Percentiles rank a stretch among this genome's conserved stretches.
Evolutionary conservation across 2,888 invertebrate species (phyloP).

Genomic region (Coremacera marginata): DNA sequence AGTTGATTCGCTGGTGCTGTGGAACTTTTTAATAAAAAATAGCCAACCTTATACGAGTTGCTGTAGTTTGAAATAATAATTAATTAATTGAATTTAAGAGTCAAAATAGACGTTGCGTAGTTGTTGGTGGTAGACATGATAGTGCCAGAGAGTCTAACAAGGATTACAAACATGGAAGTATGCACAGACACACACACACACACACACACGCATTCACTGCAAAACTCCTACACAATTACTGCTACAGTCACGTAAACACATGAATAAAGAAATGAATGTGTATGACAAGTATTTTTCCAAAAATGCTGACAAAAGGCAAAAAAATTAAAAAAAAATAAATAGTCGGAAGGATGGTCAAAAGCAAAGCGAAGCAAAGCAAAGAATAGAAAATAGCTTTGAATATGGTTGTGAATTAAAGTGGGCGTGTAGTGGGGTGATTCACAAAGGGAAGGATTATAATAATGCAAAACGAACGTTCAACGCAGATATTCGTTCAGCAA

Average conservation of each 20-base stretch:
- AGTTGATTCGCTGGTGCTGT: neutral
- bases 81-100: neutral
- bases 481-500: neutral
- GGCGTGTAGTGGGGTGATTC: neutral
- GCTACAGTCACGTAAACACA: conserved; percentile 14
- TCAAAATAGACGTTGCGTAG: neutral
- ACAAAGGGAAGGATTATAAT: neutral
- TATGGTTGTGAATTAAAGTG: neutral
- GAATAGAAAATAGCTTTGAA: neutral
- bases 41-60: neutral
- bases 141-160: conserved; percentile 1
- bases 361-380: neutral
- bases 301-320: neutral
- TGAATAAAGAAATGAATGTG: conserved; percentile 9
- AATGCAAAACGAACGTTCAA: neutral
- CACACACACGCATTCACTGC: neutral
- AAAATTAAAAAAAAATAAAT: neutral
- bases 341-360: neutral
- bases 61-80: neutral
- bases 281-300: neutral
- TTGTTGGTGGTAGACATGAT: neutral
- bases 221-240: neutral
- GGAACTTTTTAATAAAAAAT: neutral
- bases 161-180: neutral
- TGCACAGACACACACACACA: neutral